Evolutionary conservation across 2,797 vertebrate species (phyloP).

Genomic region (Brachymystax lenok): DNA sequence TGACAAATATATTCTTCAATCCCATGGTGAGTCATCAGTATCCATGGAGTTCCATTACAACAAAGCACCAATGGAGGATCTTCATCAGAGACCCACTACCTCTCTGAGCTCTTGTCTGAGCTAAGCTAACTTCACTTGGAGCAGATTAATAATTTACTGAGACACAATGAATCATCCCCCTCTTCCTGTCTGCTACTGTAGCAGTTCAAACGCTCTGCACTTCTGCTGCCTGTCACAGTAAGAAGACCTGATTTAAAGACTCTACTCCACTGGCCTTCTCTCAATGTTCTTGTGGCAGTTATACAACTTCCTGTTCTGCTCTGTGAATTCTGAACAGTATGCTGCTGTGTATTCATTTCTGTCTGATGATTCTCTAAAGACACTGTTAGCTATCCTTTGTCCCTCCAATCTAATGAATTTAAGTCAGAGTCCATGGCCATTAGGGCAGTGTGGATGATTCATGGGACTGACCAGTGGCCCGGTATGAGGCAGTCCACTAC

Average conservation of each 20-base stretch:
- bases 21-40: neutral
- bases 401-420: neutral
- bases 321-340: slow-evolving; percentile 1
- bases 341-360: slow-evolving; percentile 1
- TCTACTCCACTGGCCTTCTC: neutral
- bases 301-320: slow-evolving; percentile 5
- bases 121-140: neutral
- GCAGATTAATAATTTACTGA: neutral
- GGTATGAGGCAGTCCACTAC: neutral
- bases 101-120: neutral
- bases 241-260: neutral
- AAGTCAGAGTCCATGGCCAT: too few relatives aligned
- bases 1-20: neutral
- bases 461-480: neutral
- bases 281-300: neutral
- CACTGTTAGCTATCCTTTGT: neutral
- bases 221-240: neutral
- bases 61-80: neutral
- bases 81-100: neutral
- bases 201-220: neutral
- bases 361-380: slow-evolving; percentile 21
- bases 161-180: neutral
- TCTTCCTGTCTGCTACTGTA: neutral
- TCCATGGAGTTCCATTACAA: neutral
- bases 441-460: too few relatives aligned